phyloP scores from a whole-genome alignment of 2,888 invertebrate genomes.

The Pristionchus maxplancki region DNA sequence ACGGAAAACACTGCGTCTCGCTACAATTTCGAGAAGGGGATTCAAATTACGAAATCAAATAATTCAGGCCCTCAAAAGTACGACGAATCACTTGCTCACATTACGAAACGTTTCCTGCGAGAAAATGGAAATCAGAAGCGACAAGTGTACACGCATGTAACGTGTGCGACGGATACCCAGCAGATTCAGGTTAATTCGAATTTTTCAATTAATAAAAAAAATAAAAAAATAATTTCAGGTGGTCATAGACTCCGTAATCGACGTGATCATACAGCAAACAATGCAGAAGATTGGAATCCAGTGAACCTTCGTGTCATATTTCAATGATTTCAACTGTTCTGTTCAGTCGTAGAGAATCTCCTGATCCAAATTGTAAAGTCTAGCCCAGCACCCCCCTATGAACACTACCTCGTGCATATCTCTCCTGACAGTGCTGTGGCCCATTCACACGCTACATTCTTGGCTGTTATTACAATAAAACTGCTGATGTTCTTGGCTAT shows the following conservation, averaged over 20 bases:
- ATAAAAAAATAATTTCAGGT: conserved; percentile 55
- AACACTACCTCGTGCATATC: not conserved
- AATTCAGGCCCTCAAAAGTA: conserved; percentile 61
- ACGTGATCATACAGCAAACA: conserved; percentile 68
- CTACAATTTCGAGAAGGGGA: not conserved
- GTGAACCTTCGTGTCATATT: conserved; percentile 15
- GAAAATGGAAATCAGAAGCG: conserved; percentile 64
- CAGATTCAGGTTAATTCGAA: conserved; percentile 62
- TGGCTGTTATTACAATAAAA: not conserved
- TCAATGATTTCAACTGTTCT: too few relatives aligned
- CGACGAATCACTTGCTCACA: conserved; percentile 61
- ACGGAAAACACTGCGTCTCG: not conserved
- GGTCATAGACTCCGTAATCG: conserved; percentile 67
- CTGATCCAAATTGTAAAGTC: not conserved
- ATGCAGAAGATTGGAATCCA: conserved; percentile 71
- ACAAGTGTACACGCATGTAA: conserved; percentile 64
- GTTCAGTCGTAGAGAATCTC: too few relatives aligned
- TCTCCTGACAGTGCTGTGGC: not conserved
- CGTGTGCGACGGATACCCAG: conserved; percentile 67
- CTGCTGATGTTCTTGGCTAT: not conserved
- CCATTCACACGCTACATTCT: not conserved
- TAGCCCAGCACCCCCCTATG: not conserved
- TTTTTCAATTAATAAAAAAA: not conserved
- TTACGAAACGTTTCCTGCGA: conserved; percentile 61
- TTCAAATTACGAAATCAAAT: not conserved